Evolutionary conservation across 92 coral and sea anemone species (phyloP).

Genomic region (Actinostola sp.): DNA sequence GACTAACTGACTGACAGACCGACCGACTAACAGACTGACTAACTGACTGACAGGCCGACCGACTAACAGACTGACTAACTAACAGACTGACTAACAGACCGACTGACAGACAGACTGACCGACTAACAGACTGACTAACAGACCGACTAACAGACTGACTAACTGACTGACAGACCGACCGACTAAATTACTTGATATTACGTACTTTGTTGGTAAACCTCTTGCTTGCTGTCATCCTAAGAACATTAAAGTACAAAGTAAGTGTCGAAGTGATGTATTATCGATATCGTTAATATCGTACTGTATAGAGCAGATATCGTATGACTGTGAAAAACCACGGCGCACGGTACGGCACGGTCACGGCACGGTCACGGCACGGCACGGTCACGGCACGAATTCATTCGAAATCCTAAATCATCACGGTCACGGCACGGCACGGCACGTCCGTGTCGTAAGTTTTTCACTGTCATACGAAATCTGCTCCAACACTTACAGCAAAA

Average conservation of each 20-base stretch:
- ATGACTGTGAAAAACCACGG: too few relatives aligned
- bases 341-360: too few relatives aligned
- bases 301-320: too few relatives aligned
- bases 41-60: too few relatives aligned
- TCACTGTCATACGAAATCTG: neutral
- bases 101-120: neutral
- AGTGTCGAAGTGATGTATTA: neutral
- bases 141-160: conserved; percentile 11
- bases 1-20: conserved; percentile 12
- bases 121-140: neutral
- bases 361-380: too few relatives aligned
- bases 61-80: neutral
- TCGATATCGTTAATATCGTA: too few relatives aligned
- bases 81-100: conserved; percentile 6
- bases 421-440: too few relatives aligned
- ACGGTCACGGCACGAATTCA: too few relatives aligned
- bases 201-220: conserved; percentile 50
- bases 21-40: too few relatives aligned
- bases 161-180: neutral
- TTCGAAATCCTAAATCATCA: too few relatives aligned
- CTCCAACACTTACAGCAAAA: conserved; percentile 59
- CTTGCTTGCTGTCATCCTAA: conserved; percentile 56
- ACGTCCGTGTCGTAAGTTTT: too few relatives aligned
- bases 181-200: neutral
- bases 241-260: neutral